Evolutionary conservation across 2,113 vertebrate genomes (phyloP).

Genomic region (Equus quagga): DNA sequence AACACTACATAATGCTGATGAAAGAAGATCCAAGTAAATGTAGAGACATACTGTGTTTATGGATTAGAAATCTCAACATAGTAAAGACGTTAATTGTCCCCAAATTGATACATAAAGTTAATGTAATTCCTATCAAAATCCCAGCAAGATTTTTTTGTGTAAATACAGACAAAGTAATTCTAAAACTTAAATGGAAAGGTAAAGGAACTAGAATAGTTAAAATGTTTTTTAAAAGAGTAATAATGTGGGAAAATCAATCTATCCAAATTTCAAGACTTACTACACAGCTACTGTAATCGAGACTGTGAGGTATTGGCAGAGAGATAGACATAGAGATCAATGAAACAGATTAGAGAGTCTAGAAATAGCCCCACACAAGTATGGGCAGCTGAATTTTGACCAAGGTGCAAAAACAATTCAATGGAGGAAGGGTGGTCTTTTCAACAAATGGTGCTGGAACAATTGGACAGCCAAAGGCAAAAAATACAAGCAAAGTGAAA

Average conservation of each 20-base stretch:
- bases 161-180: not conserved
- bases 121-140: not conserved
- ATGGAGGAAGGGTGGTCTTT: not conserved
- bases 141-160: not conserved
- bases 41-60: not conserved
- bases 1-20: not conserved
- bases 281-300: not conserved
- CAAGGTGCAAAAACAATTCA: not conserved
- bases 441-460: not conserved
- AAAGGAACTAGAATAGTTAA: not conserved
- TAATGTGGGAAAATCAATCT: not conserved
- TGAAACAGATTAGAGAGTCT: not conserved
- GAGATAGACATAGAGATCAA: not conserved
- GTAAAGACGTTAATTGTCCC: slow-evolving; percentile 8
- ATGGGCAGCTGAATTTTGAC: slow-evolving; percentile 17
- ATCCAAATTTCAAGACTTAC: not conserved
- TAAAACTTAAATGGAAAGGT: slow-evolving; percentile 35
- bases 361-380: not conserved
- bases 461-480: not conserved
- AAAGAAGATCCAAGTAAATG: slow-evolving; percentile 30
- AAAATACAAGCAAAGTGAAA: not conserved
- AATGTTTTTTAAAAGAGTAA: not conserved
- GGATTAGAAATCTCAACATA: not conserved
- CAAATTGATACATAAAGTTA: not conserved
- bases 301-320: not conserved